Evolutionary conservation across 92 coral and sea anemone species (phyloP).

Genomic region (Muricea muricata): DNA sequence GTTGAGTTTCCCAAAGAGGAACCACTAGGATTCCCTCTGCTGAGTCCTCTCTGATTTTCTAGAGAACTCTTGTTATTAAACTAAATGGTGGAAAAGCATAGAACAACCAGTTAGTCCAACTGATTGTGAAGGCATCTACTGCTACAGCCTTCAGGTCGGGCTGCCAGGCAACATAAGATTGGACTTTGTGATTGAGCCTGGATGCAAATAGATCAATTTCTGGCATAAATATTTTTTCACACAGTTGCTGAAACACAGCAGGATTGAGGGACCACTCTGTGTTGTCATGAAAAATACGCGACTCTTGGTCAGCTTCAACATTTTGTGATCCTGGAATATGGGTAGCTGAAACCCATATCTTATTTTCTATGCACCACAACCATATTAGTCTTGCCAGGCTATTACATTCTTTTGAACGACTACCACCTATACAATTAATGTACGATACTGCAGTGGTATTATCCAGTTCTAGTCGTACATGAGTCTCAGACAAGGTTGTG

Average conservation of each 20-base stretch:
- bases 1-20: conserved; percentile 57
- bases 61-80: conserved; percentile 52
- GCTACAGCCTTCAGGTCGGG: conserved; percentile 65
- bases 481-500: neutral
- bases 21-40: conserved; percentile 47
- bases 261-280: conserved; percentile 6
- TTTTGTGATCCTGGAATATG: conserved; percentile 16
- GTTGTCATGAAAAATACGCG: neutral
- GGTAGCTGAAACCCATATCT: neutral
- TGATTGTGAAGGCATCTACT: conserved; percentile 52
- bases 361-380: conserved; percentile 3
- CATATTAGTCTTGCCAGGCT: neutral
- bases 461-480: neutral
- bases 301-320: conserved; percentile 9
- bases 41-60: conserved; percentile 30
- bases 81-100: conserved; percentile 73
- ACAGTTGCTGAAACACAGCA: neutral
- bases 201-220: conserved; percentile 65
- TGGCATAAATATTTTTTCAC: conserved; percentile 38
- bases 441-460: conserved; percentile 16
- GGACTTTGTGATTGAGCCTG: conserved; percentile 48
- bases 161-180: conserved; percentile 55
- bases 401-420: neutral
- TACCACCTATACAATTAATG: conserved; percentile 10
- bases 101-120: conserved; percentile 48